Evolutionary conservation across 2,113 vertebrate genomes (phyloP).

Genomic region (Myotis davidii): DNA sequence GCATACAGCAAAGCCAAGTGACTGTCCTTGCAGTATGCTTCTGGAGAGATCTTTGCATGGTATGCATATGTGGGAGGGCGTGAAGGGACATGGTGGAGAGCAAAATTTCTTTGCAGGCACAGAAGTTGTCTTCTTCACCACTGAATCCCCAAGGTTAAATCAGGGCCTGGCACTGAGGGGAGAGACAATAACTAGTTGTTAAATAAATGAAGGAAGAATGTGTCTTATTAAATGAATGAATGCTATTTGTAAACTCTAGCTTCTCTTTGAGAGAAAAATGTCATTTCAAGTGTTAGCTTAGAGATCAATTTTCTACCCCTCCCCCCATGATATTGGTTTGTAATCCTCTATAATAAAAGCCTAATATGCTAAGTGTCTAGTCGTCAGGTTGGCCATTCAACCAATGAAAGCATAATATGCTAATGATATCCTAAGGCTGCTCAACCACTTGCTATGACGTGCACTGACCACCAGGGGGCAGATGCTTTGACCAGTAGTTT

Average conservation of each 20-base stretch:
- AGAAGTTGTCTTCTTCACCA: background rate
- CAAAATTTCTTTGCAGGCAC: background rate
- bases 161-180: background rate
- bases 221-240: background rate
- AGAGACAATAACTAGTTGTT: background rate
- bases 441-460: too few relatives aligned
- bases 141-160: background rate
- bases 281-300: slow-evolving; percentile 26
- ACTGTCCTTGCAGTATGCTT: background rate
- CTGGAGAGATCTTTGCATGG: background rate
- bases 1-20: background rate
- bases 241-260: slow-evolving; percentile 13
- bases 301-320: background rate
- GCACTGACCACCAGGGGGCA: too few relatives aligned
- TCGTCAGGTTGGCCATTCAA: too few relatives aligned
- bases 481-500: too few relatives aligned
- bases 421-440: too few relatives aligned
- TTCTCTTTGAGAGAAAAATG: slow-evolving; percentile 2
- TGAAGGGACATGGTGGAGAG: background rate
- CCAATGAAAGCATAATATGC: too few relatives aligned
- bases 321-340: background rate
- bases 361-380: too few relatives aligned
- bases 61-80: background rate
- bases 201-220: background rate
- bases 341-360: background rate